These are phyloP conservation scores for Poecilia velifera DNA, from an alignment of 2,797 vertebrate genomes.

Conservation along the genomic window DNA sequence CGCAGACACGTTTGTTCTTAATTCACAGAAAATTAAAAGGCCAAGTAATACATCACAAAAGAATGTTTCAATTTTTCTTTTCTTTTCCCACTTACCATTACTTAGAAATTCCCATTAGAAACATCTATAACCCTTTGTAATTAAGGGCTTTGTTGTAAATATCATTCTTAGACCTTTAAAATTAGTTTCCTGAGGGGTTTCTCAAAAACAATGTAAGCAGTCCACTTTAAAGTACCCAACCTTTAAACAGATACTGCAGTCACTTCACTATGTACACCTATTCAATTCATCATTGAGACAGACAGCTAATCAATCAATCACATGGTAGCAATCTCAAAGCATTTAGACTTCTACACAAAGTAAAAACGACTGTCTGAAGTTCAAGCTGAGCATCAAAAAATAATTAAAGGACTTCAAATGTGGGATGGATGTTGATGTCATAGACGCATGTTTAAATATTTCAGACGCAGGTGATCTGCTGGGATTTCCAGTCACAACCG, in stretches of 20 bases:
- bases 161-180: not conserved
- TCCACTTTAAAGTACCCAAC: not conserved
- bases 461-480: not conserved
- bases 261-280: not conserved
- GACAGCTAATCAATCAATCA: not conserved
- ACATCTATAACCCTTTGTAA: not conserved
- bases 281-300: not conserved
- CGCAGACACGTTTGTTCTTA: not conserved
- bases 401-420: not conserved
- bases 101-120: constrained; percentile 2
- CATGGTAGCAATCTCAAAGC: not conserved
- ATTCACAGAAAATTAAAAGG: not conserved
- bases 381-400: not conserved
- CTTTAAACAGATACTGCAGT: not conserved
- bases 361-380: not conserved
- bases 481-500: not conserved
- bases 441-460: not conserved
- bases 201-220: not conserved
- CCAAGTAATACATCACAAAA: not conserved
- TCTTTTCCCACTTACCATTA: not conserved
- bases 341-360: not conserved
- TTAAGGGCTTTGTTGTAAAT: not conserved
- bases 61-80: not conserved
- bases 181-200: not conserved
- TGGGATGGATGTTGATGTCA: not conserved